These are phyloP conservation scores for Siniperca chuatsi DNA, from an alignment of 2,113 vertebrate species.

Conservation along the genomic window DNA sequence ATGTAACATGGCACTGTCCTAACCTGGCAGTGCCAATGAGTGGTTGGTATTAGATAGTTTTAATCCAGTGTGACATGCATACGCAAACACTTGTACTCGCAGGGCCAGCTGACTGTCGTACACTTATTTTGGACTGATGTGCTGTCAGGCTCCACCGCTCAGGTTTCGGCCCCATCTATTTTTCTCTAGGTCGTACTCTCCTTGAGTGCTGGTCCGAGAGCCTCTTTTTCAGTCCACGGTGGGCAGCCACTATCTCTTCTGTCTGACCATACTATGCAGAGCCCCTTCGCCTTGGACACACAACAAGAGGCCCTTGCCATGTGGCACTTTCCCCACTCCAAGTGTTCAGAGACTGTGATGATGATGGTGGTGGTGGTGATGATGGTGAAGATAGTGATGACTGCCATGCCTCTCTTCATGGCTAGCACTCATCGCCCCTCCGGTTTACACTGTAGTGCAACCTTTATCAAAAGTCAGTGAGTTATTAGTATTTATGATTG, in stretches of 20 bases:
- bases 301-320: conserved; percentile 45
- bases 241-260: conserved; percentile 47
- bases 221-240: conserved; percentile 34
- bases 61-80: conserved; percentile 65
- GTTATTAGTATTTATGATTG: conserved; percentile 76
- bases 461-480: conserved; percentile 68
- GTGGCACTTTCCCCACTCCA: conserved; percentile 50
- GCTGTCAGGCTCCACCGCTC: conserved; percentile 66
- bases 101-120: conserved; percentile 62
- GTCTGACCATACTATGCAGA: conserved; percentile 75
- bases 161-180: conserved; percentile 57
- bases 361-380: conserved; percentile 20
- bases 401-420: conserved; percentile 32
- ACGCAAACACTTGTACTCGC: conserved; percentile 54
- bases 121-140: conserved; percentile 66
- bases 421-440: conserved; percentile 45
- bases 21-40: conserved; percentile 59
- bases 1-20: conserved; percentile 68
- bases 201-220: conserved; percentile 51
- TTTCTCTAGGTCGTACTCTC: conserved; percentile 30
- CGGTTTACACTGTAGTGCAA: conserved; percentile 77
- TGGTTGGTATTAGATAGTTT: conserved; percentile 69
- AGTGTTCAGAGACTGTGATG: conserved; percentile 74
- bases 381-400: conserved; percentile 16
- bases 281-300: conserved; percentile 40